Evolutionary conservation across 2,113 vertebrate species (phyloP), one percentile per base, ranked within the genome.

Genomic region (Protobothrops flavoviridis): DNA sequence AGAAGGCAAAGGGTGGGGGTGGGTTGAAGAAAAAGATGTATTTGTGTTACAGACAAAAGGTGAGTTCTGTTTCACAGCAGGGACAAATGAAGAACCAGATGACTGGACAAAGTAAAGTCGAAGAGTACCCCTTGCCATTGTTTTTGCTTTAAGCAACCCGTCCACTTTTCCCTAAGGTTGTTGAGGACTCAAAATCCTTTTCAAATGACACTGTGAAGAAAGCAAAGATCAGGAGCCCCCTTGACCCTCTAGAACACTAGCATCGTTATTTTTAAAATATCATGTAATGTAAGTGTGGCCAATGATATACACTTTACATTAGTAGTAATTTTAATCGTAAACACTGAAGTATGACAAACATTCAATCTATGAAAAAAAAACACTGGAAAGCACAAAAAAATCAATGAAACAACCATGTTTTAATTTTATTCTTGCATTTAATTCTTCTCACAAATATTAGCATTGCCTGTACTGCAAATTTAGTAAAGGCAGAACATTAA

Each of bases 21-120:
- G 92, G 95, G 95, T 96, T 93, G 52, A 96, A 95, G 95, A 92
- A 96, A 95, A 97, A 97, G 97, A 97, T 96, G 96, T 96, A 97
- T 97, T 97, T 97, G 97, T 97, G 97, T 94, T 96, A 91, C 96
- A 96, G 94, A 98, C 97, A 98, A 97, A 98, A 97, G 97, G 94
- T 33, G 97, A 97, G 96, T 97, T 97, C 97, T 97, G 97, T 97
- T 97, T 97, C 97, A 97, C 97, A 97, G 97, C 97, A 94, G 97
- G 97, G 94, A 97, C 95, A 96, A 95, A 97, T 95, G 97, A 96
- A 96, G 96, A 97, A 98, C 96, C 97, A 97, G 97, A 97, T 96
- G 97, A 97, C 91, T 94, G 95, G 94, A 97, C 96, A 97, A 95
- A 97, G 96, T 95, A 95, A 97, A 97, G 97, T 97, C 97, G 93